Conservation (phyloP, 1,140 invertebrate genomes). For the Zaprionus tsacasi region DNA sequence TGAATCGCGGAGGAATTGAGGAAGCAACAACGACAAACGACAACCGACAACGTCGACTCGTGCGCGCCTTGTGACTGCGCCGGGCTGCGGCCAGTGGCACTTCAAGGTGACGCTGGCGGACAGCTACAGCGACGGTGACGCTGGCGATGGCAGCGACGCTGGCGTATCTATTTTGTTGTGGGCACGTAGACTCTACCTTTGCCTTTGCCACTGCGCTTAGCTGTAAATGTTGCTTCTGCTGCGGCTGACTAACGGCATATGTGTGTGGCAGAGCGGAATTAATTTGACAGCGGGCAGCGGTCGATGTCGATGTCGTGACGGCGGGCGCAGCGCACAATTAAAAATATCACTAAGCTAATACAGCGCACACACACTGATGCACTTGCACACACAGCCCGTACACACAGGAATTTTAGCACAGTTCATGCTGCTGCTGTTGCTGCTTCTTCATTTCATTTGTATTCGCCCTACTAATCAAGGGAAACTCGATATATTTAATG, state of each 20-base stretch:
- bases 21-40: constrained; percentile 22
- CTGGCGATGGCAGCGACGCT: not conserved
- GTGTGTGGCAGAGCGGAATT: constrained; percentile 36
- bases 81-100: constrained; percentile 38
- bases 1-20: constrained; percentile 3
- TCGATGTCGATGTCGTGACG: constrained; percentile 3
- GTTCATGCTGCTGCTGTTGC: constrained; percentile 30
- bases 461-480: constrained; percentile 9
- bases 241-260: constrained; percentile 27
- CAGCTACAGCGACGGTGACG: constrained; percentile 13
- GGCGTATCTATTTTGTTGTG: constrained; percentile 21
- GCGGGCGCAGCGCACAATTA: constrained; percentile 36
- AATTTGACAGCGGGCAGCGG: constrained; percentile 35
- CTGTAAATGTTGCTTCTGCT: constrained; percentile 36
- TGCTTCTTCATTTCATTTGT: constrained; percentile 40
- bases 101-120: constrained; percentile 45
- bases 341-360: constrained; percentile 55
- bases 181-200: constrained; percentile 32
- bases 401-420: constrained; percentile 7
- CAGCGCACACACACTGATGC: constrained; percentile 11
- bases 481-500: constrained; percentile 19
- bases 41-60: constrained; percentile 30
- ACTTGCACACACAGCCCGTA: not conserved
- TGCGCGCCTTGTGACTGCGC: constrained; percentile 40
- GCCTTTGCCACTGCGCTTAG: constrained; percentile 15